Evolutionary conservation across 2,888 invertebrate species (phyloP).

Genomic region (Lithophane socia): DNA sequence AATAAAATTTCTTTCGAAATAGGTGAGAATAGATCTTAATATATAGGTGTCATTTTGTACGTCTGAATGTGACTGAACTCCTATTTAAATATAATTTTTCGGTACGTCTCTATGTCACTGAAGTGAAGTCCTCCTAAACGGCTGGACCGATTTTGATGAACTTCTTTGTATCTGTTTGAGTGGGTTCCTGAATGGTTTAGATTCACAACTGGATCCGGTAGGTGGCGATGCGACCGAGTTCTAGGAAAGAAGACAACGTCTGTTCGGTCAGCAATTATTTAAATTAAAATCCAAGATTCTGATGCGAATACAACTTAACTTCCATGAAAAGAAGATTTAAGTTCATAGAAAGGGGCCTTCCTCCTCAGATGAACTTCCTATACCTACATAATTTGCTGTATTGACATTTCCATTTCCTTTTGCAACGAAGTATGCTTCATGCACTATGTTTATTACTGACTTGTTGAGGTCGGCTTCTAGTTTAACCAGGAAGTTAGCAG

Average conservation of each 20-base stretch:
- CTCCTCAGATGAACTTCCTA: background rate
- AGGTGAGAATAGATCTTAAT: background rate
- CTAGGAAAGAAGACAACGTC: background rate
- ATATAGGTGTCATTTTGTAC: background rate
- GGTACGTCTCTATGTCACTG: background rate
- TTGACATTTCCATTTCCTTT: constrained; percentile 19
- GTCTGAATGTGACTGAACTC: background rate
- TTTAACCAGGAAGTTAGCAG: constrained; percentile 45
- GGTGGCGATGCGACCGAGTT: background rate
- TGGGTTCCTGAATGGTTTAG: background rate
- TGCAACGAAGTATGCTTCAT: constrained; percentile 7
- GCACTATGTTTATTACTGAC: constrained; percentile 14
- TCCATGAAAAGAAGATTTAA: background rate
- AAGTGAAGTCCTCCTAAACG: too few species aligned
- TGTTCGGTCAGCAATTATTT: background rate
- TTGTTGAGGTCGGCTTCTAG: constrained; percentile 33
- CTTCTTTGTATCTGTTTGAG: background rate
- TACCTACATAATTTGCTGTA: background rate
- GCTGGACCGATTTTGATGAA: background rate
- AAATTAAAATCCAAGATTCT: background rate
- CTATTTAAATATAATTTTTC: too few species aligned
- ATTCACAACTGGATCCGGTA: background rate
- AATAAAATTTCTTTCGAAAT: background rate
- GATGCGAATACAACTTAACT: background rate
- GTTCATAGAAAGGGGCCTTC: background rate